Evolutionary conservation across 2,113 vertebrate genomes (phyloP).

Genomic region (Sarotherodon lohbergeri): DNA sequence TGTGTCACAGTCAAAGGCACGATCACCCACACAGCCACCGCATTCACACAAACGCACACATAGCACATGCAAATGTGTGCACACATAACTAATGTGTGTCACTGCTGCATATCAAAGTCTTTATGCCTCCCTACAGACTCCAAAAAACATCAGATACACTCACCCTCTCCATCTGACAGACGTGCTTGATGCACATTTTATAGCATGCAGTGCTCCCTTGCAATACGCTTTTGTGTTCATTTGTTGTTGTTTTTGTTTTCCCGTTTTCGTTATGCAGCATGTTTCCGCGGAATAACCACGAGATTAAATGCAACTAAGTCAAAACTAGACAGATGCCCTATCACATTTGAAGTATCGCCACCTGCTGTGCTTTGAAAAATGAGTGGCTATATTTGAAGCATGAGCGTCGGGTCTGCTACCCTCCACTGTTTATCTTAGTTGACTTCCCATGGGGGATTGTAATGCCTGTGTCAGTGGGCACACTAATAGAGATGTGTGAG

Average conservation of each 20-base stretch:
- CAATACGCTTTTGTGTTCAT: neutral
- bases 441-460: conserved; percentile 52
- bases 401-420: conserved; percentile 43
- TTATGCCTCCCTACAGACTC: conserved; percentile 5
- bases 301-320: conserved; percentile 47
- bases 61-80: neutral
- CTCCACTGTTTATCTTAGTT: conserved; percentile 59
- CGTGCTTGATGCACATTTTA: neutral
- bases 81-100: conserved; percentile 26
- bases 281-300: conserved; percentile 42
- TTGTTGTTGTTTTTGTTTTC: neutral
- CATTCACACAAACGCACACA: neutral
- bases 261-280: neutral
- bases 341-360: conserved; percentile 58
- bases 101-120: conserved; percentile 40
- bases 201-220: neutral
- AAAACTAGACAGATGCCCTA: conserved; percentile 49
- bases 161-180: neutral
- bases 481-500: conserved; percentile 66
- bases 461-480: conserved; percentile 57
- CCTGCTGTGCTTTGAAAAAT: conserved; percentile 60
- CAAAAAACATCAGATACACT: neutral
- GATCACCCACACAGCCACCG: neutral
- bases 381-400: conserved; percentile 58
- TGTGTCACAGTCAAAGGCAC: conserved; percentile 6